Conservation (phyloP, 2,888 invertebrate genomes). For the Ophonus ardosiacus region DNA sequence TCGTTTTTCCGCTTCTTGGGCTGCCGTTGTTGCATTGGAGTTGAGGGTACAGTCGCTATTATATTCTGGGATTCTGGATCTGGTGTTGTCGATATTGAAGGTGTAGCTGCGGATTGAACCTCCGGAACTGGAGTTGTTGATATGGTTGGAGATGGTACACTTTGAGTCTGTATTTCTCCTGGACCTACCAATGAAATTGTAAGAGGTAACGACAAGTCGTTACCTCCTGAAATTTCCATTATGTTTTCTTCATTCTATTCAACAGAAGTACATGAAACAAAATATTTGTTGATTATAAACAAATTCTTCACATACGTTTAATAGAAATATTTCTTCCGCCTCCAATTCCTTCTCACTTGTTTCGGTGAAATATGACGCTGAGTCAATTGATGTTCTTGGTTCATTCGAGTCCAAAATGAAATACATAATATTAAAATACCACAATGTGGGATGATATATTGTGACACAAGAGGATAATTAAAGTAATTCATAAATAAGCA, state of each 20-base stretch:
- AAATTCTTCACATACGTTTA: neutral
- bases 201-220: neutral
- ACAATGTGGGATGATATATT: conserved; percentile 15
- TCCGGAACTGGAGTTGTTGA: neutral
- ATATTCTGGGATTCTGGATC: neutral
- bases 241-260: conserved; percentile 25
- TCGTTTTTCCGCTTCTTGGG: conserved; percentile 2
- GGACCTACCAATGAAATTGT: too few species aligned
- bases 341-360: conserved; percentile 14
- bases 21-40: neutral
- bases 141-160: neutral
- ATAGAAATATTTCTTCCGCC: too few species aligned
- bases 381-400: conserved; percentile 2
- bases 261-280: neutral
- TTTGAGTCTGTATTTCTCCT: neutral
- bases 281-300: neutral
- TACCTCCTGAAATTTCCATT: conserved; percentile 13
- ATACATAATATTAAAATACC: conserved; percentile 8
- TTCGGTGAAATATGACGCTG: conserved; percentile 12
- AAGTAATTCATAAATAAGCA: too few species aligned
- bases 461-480: too few species aligned
- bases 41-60: conserved; percentile 14
- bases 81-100: neutral
- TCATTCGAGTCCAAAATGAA: conserved; percentile 28
- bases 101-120: neutral